Evolutionary conservation across 2,888 invertebrate species (phyloP).

Genomic region (Alviniconcha strummeri): DNA sequence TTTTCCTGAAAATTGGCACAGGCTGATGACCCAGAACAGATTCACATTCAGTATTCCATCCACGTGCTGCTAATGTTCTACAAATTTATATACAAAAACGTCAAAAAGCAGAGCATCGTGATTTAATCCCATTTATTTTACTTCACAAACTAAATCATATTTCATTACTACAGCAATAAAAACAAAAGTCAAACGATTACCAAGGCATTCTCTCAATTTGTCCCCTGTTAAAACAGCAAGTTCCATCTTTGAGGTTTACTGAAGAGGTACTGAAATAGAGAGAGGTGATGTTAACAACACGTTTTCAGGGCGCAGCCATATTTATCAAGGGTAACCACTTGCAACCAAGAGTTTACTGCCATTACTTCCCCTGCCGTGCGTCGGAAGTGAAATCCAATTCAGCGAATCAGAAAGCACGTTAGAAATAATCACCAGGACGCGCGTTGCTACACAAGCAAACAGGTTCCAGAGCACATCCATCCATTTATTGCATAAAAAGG

Average conservation of each 20-base stretch:
- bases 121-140: too few species aligned
- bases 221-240: constrained; percentile 20
- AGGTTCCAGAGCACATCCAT: constrained; percentile 43
- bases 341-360: too few species aligned
- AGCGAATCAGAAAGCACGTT: constrained; percentile 19
- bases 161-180: background rate
- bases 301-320: constrained; percentile 12
- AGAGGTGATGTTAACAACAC: too few species aligned
- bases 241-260: background rate
- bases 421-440: constrained; percentile 23
- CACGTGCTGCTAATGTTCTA: too few species aligned
- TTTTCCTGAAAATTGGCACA: too few species aligned
- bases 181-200: background rate
- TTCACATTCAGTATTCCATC: too few species aligned
- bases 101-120: too few species aligned
- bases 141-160: background rate
- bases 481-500: background rate
- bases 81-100: too few species aligned
- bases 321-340: background rate
- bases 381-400: background rate
- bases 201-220: constrained; percentile 14
- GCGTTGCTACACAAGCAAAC: constrained; percentile 38
- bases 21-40: too few species aligned
- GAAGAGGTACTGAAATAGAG: background rate
- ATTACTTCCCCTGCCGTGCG: too few species aligned